Base-by-base conservation (phyloP, 2,888 invertebrate species). In the Sminthurinus aureus region DNA sequence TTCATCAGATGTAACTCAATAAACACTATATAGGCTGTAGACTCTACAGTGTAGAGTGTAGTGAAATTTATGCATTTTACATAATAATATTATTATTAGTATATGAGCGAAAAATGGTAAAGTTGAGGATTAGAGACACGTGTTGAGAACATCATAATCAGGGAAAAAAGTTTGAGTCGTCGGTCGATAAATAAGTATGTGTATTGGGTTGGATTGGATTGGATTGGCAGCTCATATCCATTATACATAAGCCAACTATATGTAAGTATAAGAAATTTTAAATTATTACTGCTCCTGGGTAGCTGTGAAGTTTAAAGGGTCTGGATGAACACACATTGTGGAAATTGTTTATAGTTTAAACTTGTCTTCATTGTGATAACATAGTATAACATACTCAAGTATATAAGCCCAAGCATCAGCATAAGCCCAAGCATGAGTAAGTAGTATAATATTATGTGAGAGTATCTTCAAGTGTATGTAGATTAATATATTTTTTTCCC, bases 131-230 rank as follows among this genome's bases (percentile, higher is more conserved):
- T 81, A 74, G 81, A 38, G 80, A 81, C 81, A 81, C 81, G 81
- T 81, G 81, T 81, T 81, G 81, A 81, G 81, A 80, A 81, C 81
- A 81, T 81, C 81, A 81, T 81, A 81, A 81, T 81, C 81, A 81
- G 81, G 81, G 74, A 81, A 80, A 81, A 81, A 74, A 81, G 74
- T 81, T 64, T 73, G 81, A 81, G 81, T 74, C n/a, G 75, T 81
- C 81, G 81, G 81, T 81, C 74, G 81, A 81, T 81, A 81, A 81
- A 81, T 81, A 74, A 64, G 74, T 80, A 80, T 38, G 38, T 38
- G 38, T 73, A 69, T 58, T 73, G 18, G 38, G 6, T 38, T 38
- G 38, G 38, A 38, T 38, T 38, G 38, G 38, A 38, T 38, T 38
- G 38, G 38, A 38, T 38, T 38, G 38, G 38, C 38, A 38, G 38